These are phyloP conservation scores for Megathymus violae DNA, from an alignment of 1,140 invertebrate genomes.

Conservation along the genomic window DNA sequence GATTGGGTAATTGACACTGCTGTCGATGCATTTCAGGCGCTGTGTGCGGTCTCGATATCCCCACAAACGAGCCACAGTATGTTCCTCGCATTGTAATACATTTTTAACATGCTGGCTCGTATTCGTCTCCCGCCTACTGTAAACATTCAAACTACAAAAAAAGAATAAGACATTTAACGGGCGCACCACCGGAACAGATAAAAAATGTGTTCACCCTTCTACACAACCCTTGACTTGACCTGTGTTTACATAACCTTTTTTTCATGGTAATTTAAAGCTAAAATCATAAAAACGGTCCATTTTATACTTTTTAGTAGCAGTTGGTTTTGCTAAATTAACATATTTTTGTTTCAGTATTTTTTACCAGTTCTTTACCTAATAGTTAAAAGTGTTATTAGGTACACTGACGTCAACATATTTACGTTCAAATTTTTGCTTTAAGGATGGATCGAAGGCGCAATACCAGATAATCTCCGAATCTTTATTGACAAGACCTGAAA, in stretches of 20 bases:
- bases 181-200: conserved; percentile 32
- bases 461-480: conserved; percentile 59
- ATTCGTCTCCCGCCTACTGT: conserved; percentile 30
- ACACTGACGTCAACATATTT: conserved; percentile 6
- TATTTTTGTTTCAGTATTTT: conserved; percentile 1
- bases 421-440: conserved; percentile 50
- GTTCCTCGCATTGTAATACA: conserved; percentile 30
- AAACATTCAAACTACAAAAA: conserved; percentile 35
- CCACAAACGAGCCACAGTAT: conserved; percentile 10
- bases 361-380: neutral
- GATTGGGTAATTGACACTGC: conserved; percentile 64
- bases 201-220: conserved; percentile 52
- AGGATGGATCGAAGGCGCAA: conserved; percentile 78
- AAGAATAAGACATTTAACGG: conserved; percentile 22
- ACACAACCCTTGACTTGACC: conserved; percentile 35
- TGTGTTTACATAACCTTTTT: conserved; percentile 35
- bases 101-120: conserved; percentile 18
- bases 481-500: conserved; percentile 39
- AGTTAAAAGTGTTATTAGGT: neutral
- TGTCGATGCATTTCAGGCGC: conserved; percentile 54
- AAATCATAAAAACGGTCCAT: conserved; percentile 17
- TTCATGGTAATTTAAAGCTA: conserved; percentile 19
- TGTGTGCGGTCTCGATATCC: conserved; percentile 55
- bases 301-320: conserved; percentile 9
- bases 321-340: conserved; percentile 18